Conservation (phyloP, 2,113 vertebrate genomes). For the Alligator mississippiensis region DNA sequence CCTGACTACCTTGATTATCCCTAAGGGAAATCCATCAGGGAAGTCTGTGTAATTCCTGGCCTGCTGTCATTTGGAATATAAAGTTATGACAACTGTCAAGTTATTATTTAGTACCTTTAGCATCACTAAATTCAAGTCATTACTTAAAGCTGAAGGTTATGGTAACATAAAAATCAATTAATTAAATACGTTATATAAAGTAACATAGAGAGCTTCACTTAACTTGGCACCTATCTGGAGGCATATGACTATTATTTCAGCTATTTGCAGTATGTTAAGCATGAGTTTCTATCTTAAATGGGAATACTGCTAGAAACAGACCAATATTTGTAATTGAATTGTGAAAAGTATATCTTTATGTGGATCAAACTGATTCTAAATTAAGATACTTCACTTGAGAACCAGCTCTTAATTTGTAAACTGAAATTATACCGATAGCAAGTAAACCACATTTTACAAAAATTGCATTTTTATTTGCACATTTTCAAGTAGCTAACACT, state of each 20-base stretch:
- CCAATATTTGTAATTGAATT: background rate
- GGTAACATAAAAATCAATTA: background rate
- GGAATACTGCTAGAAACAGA: background rate
- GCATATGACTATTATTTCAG: background rate
- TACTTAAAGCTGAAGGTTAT: background rate
- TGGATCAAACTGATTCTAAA: background rate
- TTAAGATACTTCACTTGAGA: background rate
- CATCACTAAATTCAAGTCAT: background rate
- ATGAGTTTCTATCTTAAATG: background rate
- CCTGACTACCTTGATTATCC: background rate
- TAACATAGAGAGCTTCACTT: background rate
- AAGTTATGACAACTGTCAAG: conserved; percentile 11
- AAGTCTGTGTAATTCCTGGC: no score
- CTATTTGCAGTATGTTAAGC: background rate
- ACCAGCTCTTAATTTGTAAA: background rate
- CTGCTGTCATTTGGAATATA: no score
- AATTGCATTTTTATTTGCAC: no score
- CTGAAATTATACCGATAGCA: background rate
- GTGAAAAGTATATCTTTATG: background rate
- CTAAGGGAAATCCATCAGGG: background rate
- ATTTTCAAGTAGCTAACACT: background rate
- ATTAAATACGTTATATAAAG: background rate
- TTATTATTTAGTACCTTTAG: conserved; percentile 15
- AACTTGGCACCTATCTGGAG: background rate
- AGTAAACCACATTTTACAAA: background rate